Conservation (phyloP, 2,797 vertebrate genomes). For the Sebastes jordani region DNA sequence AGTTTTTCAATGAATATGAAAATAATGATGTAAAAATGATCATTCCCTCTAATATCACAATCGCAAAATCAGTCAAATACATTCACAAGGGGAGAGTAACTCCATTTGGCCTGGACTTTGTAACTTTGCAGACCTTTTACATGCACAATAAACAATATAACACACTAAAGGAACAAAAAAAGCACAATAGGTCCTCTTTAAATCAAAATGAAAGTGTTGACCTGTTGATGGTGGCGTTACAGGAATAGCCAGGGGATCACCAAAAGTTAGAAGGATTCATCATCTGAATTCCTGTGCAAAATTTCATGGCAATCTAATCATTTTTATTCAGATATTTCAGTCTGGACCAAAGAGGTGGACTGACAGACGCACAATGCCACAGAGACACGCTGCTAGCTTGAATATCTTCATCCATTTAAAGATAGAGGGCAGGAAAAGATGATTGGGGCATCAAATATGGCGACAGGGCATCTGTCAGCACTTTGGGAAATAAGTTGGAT, state of each 20-base stretch:
- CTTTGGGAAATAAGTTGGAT: background rate
- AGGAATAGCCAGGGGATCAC: background rate
- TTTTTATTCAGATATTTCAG: background rate
- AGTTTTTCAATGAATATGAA: no score
- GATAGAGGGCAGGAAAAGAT: background rate
- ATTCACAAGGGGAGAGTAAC: no score
- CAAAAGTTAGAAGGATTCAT: background rate
- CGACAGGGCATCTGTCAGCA: background rate
- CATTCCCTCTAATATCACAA: no score
- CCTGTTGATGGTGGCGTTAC: background rate
- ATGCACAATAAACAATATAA: no score
- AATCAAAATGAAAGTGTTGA: background rate
- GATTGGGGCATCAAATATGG: background rate
- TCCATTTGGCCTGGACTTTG: no score
- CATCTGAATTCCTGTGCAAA: background rate
- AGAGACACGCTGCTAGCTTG: background rate
- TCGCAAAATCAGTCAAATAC: no score
- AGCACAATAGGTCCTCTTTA: no score
- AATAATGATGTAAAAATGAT: no score
- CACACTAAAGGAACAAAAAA: no score
- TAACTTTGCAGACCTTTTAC: no score
- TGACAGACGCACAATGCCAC: background rate
- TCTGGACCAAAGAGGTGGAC: background rate
- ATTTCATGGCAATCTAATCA: background rate
- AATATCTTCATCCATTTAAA: conserved; percentile 3